Evolutionary conservation across 2,113 vertebrate genomes (phyloP), one percentile per base, ranked within the genome.

Genomic region (Thoracochromis brauschi): DNA sequence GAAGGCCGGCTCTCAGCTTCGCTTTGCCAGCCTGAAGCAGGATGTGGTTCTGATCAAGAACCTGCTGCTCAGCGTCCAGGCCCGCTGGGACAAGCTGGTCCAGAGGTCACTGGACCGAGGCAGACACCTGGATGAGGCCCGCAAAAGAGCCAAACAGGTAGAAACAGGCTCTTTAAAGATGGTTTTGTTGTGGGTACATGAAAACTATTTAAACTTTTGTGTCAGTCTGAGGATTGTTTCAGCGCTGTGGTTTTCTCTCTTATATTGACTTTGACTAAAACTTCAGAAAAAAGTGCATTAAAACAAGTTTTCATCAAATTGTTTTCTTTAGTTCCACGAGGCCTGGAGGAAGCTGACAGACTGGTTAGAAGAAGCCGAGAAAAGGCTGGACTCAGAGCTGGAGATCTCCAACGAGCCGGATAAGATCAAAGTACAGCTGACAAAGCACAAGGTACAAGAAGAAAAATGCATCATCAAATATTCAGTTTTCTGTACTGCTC

Each of bases 391-490:
- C 93, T 97, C 98, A 0, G 99, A 99, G 94, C 92, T 99, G 94
- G 99, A 99, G 94, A 99, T 99, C 94, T 98, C 99, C 87, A 99
- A 99, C 1, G 98, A 99, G 92, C 99, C 99, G 0, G 99, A 99
- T 96, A 99, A 98, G 95, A 99, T 99, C 95, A 99, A 99, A 95
- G 93, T 99, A 5, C 98, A 99, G 58, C 97, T 99, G 80, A 95
- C 97, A 83, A 99, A 99, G 87, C 99, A 99, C 95, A 99, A 99
- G 98, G 99, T 99, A 88, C 73, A 16, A 8, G 13, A 24, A 35
- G 5, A 19, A 1, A 31, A 38, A 31, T 2, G 4, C 45, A 3
- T 45, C 47, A 21, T 24, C 9, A 14, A 17, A 11, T 9, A 9
- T 33, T 1, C 68, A 4, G 5, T 12, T 47, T 45, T 10, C 11